phyloP scores from a whole-genome alignment of 2,797 vertebrate species.

The Toxotes lorentzi region DNA sequence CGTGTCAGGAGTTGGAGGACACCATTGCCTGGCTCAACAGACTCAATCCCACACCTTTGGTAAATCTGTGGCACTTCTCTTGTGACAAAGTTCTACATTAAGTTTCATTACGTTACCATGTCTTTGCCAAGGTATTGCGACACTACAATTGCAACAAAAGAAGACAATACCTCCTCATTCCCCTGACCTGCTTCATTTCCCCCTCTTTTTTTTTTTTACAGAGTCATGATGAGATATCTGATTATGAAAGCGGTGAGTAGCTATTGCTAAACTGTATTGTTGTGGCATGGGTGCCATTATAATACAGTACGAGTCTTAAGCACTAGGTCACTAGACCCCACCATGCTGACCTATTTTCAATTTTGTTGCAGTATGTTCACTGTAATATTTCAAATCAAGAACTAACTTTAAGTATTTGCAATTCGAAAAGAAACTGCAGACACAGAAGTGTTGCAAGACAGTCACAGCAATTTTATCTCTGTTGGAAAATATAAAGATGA shows the following conservation, averaged over 20 bases:
- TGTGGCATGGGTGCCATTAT: neutral
- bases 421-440: neutral
- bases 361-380: no score
- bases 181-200: conserved; percentile 6
- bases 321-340: no score
- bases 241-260: conserved; percentile 79
- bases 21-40: conserved; percentile 75
- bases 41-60: conserved; percentile 63
- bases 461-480: neutral
- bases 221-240: conserved; percentile 63
- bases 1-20: conserved; percentile 77
- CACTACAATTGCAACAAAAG: neutral
- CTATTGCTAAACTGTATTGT: neutral
- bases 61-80: conserved; percentile 36
- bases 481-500: no score
- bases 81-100: no score
- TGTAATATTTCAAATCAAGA: no score
- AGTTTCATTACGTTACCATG: neutral
- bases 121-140: neutral
- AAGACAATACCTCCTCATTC: neutral
- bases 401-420: no score
- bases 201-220: conserved; percentile 45
- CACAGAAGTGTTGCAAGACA: neutral
- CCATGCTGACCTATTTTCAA: no score
- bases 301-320: no score